These are phyloP conservation scores for Pandemis cinnamomeana DNA, from an alignment of 2,888 invertebrate species.

Conservation along the genomic window DNA sequence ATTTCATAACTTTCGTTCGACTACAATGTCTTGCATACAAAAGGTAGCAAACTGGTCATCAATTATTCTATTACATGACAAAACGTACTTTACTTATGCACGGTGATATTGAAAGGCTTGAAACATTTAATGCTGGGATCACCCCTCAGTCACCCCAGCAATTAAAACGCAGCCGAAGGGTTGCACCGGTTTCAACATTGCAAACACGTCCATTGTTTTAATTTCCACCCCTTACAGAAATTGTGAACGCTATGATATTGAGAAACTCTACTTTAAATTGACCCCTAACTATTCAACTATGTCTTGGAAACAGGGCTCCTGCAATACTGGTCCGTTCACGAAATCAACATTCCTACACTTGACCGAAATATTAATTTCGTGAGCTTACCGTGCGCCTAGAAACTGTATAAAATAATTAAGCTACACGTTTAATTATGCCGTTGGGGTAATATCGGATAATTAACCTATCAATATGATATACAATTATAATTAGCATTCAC, in stretches of 20 bases:
- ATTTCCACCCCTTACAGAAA: conserved; percentile 71
- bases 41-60: conserved; percentile 19
- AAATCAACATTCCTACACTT: conserved; percentile 64
- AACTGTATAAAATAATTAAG: conserved; percentile 42
- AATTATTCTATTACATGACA: conserved; percentile 34
- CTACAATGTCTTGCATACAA: background rate
- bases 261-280: conserved; percentile 59
- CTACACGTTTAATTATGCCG: conserved; percentile 26
- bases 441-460: conserved; percentile 21
- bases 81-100: conserved; percentile 19
- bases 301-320: conserved; percentile 50
- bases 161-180: conserved; percentile 82
- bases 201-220: conserved; percentile 83
- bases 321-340: conserved; percentile 53
- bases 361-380: conserved; percentile 77
- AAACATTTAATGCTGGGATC: conserved; percentile 61
- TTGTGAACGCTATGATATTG: conserved; percentile 68
- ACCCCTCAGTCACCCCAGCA: conserved; percentile 69
- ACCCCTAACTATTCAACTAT: conserved; percentile 48
- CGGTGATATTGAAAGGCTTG: conserved; percentile 63
- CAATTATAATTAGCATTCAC: background rate
- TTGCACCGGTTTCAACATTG: conserved; percentile 79
- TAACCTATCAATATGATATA: conserved; percentile 13
- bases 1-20: background rate
- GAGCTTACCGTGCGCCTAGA: conserved; percentile 50